A percentile compares a stretch with the other conserved stretches of the same genome.
phyloP scores from a whole-genome alignment of 2,797 vertebrate genomes.

The Ptychadena robeensis region DNA sequence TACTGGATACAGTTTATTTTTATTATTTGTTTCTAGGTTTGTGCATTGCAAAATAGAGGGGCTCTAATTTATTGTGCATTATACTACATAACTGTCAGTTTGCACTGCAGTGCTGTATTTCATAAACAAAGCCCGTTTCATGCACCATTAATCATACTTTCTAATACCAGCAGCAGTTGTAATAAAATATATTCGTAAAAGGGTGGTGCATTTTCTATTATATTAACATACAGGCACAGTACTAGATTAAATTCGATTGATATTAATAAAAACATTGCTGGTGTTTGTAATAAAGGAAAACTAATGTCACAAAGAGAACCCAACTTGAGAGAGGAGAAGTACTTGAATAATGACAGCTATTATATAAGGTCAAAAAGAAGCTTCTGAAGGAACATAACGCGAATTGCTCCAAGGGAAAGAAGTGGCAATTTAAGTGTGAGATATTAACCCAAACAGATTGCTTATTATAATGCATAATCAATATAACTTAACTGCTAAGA shows the following conservation, averaged over 20 bases:
- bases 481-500: slow-evolving; percentile 51
- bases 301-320: slow-evolving; percentile 65
- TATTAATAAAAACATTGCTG: slow-evolving; percentile 73
- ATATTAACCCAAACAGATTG: slow-evolving; percentile 62
- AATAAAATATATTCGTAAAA: slow-evolving; percentile 40
- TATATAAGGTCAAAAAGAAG: slow-evolving; percentile 64
- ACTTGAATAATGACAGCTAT: slow-evolving; percentile 65
- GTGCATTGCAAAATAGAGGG: background rate
- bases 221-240: slow-evolving; percentile 64
- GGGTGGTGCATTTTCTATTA: slow-evolving; percentile 65
- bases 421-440: slow-evolving; percentile 59
- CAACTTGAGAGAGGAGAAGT: slow-evolving; percentile 67
- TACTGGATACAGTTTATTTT: background rate
- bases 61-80: background rate
- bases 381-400: slow-evolving; percentile 57
- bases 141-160: slow-evolving; percentile 46
- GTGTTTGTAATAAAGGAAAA: slow-evolving; percentile 73
- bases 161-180: slow-evolving; percentile 7
- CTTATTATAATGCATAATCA: slow-evolving; percentile 55
- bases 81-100: slow-evolving; percentile 35
- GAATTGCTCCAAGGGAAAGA: slow-evolving; percentile 53
- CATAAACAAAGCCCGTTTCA: slow-evolving; percentile 44
- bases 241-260: slow-evolving; percentile 69
- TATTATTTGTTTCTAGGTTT: background rate
- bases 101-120: slow-evolving; percentile 23